Conservation (phyloP, 2,888 invertebrate genomes). For the Drosophila merina region DNA sequence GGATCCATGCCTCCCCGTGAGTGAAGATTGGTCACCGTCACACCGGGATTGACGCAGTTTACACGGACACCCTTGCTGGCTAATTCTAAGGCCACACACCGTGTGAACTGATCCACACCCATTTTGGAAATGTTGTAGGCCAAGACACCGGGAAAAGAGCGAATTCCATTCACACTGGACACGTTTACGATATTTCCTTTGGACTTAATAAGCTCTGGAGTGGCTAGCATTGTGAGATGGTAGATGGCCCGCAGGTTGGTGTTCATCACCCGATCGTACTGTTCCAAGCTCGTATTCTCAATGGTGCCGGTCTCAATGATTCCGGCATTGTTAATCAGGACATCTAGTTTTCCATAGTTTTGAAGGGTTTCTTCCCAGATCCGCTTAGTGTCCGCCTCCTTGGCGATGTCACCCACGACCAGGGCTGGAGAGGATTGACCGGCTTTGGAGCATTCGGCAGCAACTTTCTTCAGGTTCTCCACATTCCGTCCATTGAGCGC, state of each 20-base stretch:
- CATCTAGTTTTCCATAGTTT: slow-evolving; percentile 91
- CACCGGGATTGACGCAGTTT: slow-evolving; percentile 96
- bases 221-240: slow-evolving; percentile 93
- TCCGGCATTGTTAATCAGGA: slow-evolving; percentile 96
- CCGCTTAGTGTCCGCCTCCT: slow-evolving; percentile 89
- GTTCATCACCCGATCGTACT: slow-evolving; percentile 95
- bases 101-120: slow-evolving; percentile 97
- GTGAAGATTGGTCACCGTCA: slow-evolving; percentile 94
- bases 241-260: slow-evolving; percentile 93
- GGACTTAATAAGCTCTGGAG: slow-evolving; percentile 92
- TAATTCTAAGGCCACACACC: slow-evolving; percentile 94
- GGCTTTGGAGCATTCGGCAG: slow-evolving; percentile 85
- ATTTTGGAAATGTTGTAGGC: slow-evolving; percentile 97
- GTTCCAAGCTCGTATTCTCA: slow-evolving; percentile 93
- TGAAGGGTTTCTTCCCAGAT: slow-evolving; percentile 90
- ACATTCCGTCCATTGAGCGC: slow-evolving; percentile 87
- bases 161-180: slow-evolving; percentile 95
- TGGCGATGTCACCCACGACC: slow-evolving; percentile 89
- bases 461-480: slow-evolving; percentile 87
- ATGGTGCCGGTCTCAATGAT: slow-evolving; percentile 92
- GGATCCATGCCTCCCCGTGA: slow-evolving; percentile 93
- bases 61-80: slow-evolving; percentile 93
- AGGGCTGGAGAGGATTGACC: slow-evolving; percentile 76
- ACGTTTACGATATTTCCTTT: slow-evolving; percentile 98
- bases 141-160: slow-evolving; percentile 94